Percentiles rank a stretch among this genome's conserved stretches.
Conservation (phyloP, 92 coral and sea anemone genomes). For the Umimayanthus kanabou region DNA sequence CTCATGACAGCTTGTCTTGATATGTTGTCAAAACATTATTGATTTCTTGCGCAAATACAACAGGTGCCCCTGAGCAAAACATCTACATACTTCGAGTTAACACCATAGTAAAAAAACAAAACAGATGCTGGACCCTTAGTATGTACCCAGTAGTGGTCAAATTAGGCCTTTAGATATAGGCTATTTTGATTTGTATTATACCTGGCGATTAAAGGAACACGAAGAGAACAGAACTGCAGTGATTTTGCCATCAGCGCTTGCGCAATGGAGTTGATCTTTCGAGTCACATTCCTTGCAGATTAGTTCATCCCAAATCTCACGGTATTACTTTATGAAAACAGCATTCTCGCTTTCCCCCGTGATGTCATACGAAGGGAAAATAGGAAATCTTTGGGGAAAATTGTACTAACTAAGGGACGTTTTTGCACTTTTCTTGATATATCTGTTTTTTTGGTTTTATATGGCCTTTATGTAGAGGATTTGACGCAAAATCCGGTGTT, state of each 20-base stretch:
- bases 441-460: background rate
- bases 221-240: background rate
- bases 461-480: constrained; percentile 27
- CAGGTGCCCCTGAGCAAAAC: constrained; percentile 65
- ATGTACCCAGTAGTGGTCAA: background rate
- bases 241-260: constrained; percentile 12
- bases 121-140: background rate
- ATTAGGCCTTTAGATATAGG: background rate
- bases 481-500: constrained; percentile 3
- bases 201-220: background rate
- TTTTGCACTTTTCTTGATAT: constrained; percentile 13
- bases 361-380: constrained; percentile 74
- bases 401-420: constrained; percentile 18
- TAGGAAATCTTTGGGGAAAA: constrained; percentile 48
- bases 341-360: constrained; percentile 69
- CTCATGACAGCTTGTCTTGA: background rate
- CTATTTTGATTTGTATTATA: background rate
- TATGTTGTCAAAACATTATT: constrained; percentile 29
- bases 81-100: background rate
- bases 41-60: constrained; percentile 50
- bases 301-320: constrained; percentile 50
- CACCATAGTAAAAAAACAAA: background rate
- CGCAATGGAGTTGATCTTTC: constrained; percentile 7
- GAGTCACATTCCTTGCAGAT: constrained; percentile 58
- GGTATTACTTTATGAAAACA: constrained; percentile 93